phyloP scores from a whole-genome alignment of 2,888 invertebrate species.

The Ptychoptera contaminata region DNA sequence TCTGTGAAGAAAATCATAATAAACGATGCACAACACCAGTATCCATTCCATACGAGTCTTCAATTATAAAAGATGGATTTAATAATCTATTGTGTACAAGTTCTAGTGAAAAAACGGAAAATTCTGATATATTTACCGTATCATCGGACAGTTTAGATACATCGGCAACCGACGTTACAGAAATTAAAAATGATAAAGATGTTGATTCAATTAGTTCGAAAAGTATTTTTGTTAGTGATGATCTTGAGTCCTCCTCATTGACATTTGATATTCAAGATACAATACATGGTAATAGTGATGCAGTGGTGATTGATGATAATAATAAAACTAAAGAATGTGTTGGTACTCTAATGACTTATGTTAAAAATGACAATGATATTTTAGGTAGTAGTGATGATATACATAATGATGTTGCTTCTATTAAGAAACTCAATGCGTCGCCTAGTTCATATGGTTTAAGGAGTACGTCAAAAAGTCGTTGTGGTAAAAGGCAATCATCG shows the following conservation, averaged over 20 bases:
- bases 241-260: background rate
- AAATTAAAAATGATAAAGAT: background rate
- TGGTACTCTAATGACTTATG: background rate
- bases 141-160: constrained; percentile 29
- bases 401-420: too few species aligned
- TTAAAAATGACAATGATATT: background rate
- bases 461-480: background rate
- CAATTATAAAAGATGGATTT: background rate
- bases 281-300: too few species aligned
- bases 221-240: constrained; percentile 2
- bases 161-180: background rate
- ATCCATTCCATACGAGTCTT: background rate
- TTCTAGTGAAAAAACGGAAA: constrained; percentile 26
- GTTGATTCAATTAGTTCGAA: background rate
- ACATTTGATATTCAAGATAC: too few species aligned
- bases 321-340: too few species aligned
- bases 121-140: constrained; percentile 29
- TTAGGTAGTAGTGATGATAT: background rate
- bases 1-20: background rate
- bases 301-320: too few species aligned
- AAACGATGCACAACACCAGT: background rate
- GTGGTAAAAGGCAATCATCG: background rate
- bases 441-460: background rate
- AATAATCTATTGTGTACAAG: background rate
- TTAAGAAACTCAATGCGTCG: too few species aligned